phyloP scores from a whole-genome alignment of 2,797 vertebrate genomes.

The Mastacembelus armatus region DNA sequence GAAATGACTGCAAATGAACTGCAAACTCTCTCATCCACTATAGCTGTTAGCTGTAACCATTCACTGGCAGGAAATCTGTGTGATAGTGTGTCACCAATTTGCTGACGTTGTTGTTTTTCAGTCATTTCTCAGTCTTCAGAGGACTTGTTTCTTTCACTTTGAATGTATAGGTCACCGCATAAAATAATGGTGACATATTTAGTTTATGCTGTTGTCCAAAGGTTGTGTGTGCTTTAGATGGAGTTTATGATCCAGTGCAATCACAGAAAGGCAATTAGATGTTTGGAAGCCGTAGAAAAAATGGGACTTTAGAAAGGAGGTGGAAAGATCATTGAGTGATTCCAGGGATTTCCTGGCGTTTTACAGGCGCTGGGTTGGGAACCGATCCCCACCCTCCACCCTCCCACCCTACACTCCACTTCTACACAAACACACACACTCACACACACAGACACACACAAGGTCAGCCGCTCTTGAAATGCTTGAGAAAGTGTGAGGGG shows the following conservation, averaged over 20 bases:
- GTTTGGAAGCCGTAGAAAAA: conserved; percentile 16
- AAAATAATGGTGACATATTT: neutral
- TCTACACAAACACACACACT: too few species aligned
- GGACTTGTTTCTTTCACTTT: conserved; percentile 44
- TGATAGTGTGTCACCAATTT: neutral
- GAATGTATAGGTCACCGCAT: conserved; percentile 9
- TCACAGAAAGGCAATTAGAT: neutral
- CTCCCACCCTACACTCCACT: conserved; percentile 12
- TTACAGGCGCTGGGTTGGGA: conserved; percentile 41
- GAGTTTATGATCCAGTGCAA: neutral
- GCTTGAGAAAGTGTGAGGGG: conserved; percentile 66
- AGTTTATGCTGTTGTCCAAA: conserved; percentile 31
- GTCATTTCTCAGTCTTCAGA: conserved; percentile 14
- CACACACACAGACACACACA: conserved; percentile 37
- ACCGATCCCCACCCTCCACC: conserved; percentile 3
- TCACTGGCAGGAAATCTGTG: neutral
- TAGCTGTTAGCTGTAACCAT: neutral
- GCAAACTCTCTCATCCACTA: neutral
- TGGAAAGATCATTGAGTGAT: conserved; percentile 49
- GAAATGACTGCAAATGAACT: conserved; percentile 1
- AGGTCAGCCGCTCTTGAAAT: conserved; percentile 50
- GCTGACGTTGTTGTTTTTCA: neutral
- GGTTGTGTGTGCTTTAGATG: conserved; percentile 20
- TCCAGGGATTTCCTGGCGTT: conserved; percentile 67
- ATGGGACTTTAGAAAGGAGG: conserved; percentile 24